Evolutionary conservation across 2,888 invertebrate species (phyloP).

Genomic region (Odontomyia ornata): DNA sequence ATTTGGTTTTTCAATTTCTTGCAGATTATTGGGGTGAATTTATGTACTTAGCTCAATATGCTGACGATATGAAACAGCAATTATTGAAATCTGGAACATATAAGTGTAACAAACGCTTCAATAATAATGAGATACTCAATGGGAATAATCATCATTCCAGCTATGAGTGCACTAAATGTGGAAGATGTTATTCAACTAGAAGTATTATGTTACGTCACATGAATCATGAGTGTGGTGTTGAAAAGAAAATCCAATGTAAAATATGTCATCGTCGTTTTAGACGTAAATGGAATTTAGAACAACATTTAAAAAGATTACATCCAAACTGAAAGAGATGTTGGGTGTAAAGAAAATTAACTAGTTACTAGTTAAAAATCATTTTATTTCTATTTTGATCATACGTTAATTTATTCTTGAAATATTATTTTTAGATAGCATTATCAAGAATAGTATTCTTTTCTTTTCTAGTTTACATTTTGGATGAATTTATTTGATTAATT

Average conservation of each 20-base stretch:
- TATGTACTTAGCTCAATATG: constrained; percentile 52
- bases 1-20: constrained; percentile 43
- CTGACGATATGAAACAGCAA: constrained; percentile 45
- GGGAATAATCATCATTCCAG: constrained; percentile 36
- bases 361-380: too few species aligned
- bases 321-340: constrained; percentile 12
- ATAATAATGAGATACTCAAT: constrained; percentile 4
- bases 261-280: constrained; percentile 62
- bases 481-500: too few species aligned
- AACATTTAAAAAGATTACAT: constrained; percentile 66
- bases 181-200: constrained; percentile 54
- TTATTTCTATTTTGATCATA: too few species aligned
- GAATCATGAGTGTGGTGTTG: constrained; percentile 59
- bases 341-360: too few species aligned
- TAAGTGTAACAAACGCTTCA: constrained; percentile 44
- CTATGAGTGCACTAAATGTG: constrained; percentile 53
- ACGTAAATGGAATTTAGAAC: constrained; percentile 66
- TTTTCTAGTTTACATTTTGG: too few species aligned
- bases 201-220: constrained; percentile 55
- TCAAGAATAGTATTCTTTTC: too few species aligned
- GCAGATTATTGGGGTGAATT: constrained; percentile 53
- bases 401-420: too few species aligned
- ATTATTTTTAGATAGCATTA: too few species aligned
- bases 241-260: constrained; percentile 61
- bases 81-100: not conserved